Base-by-base conservation (phyloP, 2,888 invertebrate species). In the Ceratothoa steindachneri region DNA sequence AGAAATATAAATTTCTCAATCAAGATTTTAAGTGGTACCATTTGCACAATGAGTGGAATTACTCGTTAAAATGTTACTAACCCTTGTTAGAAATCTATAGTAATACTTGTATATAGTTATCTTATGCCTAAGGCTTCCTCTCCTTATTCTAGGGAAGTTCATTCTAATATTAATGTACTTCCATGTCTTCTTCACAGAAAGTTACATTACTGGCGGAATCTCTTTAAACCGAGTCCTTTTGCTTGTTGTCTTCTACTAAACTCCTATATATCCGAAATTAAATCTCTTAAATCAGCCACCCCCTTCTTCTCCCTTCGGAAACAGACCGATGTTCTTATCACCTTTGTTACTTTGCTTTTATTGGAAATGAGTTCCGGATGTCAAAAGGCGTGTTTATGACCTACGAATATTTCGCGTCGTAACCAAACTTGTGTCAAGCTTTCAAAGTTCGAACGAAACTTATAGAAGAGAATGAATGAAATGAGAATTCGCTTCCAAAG, bases 271-370 rank as follows among this genome's bases (percentile, higher is more conserved):
- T 60, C 22, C 55, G 24, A 55, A 55, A 55, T 60, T 60, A 60
- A 60, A 60, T 4, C 69, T 69, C 29, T 29, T 55, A 53, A 27
- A 70, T 70, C 55, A 71, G 15, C 64, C 64, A 24, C 22, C 31
- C 28, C 22, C 60, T 31, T 30, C 31, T 31, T 19, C 30, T 29
- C 67, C 1, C 67, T 27, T 22, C 67, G 22, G 27, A 24, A 60
- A 60, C 60, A 24, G 24, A 60, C 27, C 60, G 60, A 60, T 60
- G 60, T 60, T 60, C 60, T 60, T 60, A 60, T 60, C 60, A 60
- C 60, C 60, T 60, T 60, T 60, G 60, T 60, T 60, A 60, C 22
- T 60, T 60, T 24, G 19, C 60, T 24, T 60, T 60, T 60, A 60
- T 60, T 60, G 60, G 60, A 60, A 60, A 60, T 60, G 60, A 60